Base-by-base conservation (phyloP, 2,888 invertebrate species). In the Lasius platythorax region DNA sequence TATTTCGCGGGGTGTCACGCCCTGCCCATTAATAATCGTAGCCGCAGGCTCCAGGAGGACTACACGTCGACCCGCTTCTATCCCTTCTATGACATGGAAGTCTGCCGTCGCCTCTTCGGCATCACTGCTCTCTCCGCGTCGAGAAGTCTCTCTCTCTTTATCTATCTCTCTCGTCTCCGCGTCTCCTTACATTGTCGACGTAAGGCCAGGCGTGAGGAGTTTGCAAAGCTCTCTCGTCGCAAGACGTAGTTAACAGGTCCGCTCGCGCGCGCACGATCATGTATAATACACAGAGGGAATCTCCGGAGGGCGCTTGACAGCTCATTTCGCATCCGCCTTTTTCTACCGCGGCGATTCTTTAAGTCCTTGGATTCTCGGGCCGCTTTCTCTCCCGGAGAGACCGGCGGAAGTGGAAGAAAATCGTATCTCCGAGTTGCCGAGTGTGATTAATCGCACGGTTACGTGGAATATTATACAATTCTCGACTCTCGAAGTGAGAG, bases 1-100 rank as follows among this genome's bases (percentile, higher is more conserved):
- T 94, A 94, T 93, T 94, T 93, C 92, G 92, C 90, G 90, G 91
- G 91, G 89, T 93, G 93, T 94, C 94, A 94, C 94, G 93, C 92
- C 91, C 89, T 88, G 86, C 87, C 92, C 94, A 94, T 94, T 94
- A 93, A 94, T 94, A 94, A 93, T 91, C 91, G 83, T 89, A 84
- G 87, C 92, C 92, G 85, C 92, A 91, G 88, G 88, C 89, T 91
- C 87, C 83, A 61, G 66, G 76, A 83, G 72, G 87, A 86, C 86
- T 75, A 84, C 72, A 74, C 73, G 64, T 70, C 63, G 74, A 76
- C 75, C 76, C 79, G n/a, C 18, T 58, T 82, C 68, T 58, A 58
- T 78, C 76, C 72, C 50, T 76, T 73, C 64, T 81, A 50, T 63
- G 73, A 81, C 79, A 81, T 72, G 61, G 73, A 81, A 81, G 79